Evolutionary conservation across 2,113 vertebrate genomes (phyloP).

Genomic region (Penelope pileata): DNA sequence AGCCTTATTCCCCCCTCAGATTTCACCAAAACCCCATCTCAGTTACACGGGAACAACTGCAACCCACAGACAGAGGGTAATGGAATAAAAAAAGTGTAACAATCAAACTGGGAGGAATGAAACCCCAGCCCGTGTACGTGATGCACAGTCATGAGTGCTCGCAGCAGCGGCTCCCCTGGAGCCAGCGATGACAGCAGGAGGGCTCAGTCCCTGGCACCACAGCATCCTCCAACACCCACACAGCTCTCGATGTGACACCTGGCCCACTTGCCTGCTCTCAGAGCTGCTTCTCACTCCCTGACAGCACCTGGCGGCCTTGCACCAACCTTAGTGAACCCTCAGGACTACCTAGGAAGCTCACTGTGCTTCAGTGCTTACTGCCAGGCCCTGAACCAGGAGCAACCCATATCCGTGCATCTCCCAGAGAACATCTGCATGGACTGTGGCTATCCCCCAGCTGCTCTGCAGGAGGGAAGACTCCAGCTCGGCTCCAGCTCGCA

Average conservation of each 20-base stretch:
- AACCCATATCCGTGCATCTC: too few species aligned
- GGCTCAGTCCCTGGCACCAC: fast-evolving
- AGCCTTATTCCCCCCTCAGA: background rate
- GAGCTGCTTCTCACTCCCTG: background rate
- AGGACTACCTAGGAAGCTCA: too few species aligned
- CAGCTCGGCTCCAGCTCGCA: background rate
- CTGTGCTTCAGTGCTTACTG: too few species aligned
- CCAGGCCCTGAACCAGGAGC: too few species aligned
- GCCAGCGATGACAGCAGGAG: background rate
- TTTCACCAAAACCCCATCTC: background rate
- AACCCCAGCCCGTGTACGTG: fast-evolving
- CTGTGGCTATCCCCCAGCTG: too few species aligned
- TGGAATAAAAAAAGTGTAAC: background rate
- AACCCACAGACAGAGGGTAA: background rate
- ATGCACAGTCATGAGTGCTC: background rate
- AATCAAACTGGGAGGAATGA: background rate
- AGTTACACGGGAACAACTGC: slow-evolving; percentile 28
- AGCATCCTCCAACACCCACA: background rate
- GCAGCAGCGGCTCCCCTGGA: background rate
- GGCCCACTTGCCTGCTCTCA: background rate
- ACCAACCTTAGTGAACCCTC: too few species aligned
- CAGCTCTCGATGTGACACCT: fast-evolving
- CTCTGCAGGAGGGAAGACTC: too few species aligned
- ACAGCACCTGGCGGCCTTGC: background rate
- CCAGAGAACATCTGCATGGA: too few species aligned